phyloP scores from a whole-genome alignment of 2,113 vertebrate genomes.

The Fukomys damarensis region DNA sequence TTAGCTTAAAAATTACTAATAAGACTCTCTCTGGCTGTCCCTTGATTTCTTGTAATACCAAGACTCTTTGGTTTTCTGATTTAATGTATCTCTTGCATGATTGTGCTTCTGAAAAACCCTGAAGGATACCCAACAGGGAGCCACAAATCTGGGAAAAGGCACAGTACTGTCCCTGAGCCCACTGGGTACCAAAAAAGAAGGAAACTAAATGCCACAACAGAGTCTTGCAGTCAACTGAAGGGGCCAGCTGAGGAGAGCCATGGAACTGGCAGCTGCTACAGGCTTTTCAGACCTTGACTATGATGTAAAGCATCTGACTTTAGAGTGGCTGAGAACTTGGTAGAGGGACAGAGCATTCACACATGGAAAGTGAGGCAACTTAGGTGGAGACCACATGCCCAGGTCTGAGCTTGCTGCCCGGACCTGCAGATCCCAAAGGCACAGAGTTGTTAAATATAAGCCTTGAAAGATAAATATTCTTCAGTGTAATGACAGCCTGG shows the following conservation, averaged over 20 bases:
- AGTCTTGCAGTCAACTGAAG: background rate
- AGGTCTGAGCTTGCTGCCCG: background rate
- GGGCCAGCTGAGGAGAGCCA: fast-evolving
- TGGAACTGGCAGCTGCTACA: background rate
- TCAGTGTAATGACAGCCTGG: background rate
- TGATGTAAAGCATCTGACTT: background rate
- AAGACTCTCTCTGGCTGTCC: background rate
- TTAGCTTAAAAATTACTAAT: background rate
- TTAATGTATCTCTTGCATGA: background rate
- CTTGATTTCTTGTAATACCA: conserved; percentile 1
- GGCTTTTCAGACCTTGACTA: background rate
- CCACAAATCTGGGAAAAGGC: background rate
- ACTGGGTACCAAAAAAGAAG: background rate
- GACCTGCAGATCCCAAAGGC: background rate
- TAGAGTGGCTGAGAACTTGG: background rate
- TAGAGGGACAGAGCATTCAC: background rate
- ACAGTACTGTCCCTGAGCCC: background rate
- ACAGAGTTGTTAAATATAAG: background rate
- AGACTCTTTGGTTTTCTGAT: background rate
- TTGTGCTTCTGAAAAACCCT: background rate
- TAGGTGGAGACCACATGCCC: no score
- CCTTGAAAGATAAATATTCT: background rate
- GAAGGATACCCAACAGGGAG: background rate
- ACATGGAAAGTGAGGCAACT: background rate
- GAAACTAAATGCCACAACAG: background rate